Base-by-base conservation (phyloP, 2,797 vertebrate genomes). In the Ambastaia sidthimunki region DNA sequence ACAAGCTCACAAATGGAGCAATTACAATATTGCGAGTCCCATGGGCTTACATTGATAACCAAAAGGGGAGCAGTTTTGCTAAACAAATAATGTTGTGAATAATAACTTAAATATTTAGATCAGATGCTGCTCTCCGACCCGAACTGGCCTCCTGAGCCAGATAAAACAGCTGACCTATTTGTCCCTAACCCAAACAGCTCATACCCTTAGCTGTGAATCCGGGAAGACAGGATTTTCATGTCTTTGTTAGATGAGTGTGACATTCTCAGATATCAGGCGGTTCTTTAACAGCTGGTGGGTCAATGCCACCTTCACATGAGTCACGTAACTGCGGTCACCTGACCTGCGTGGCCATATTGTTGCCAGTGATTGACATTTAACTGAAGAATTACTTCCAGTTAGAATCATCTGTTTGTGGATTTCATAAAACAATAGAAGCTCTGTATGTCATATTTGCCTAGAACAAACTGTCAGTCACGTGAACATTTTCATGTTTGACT, bases 261-360 rank as follows among this genome's bases (percentile, higher is more conserved):
- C 71, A 74, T 82, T 74, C 83, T 82, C 76, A 11, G 31, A 76
- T 84, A 82, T 82, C 83, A 82, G 67, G 63, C 71, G 54, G 59
- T 74, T 55, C 54, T 65, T 62, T 23, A 72, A 60, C 76, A 84
- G 72, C 83, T 82, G 80, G 76, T 76, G 76, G 72, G 62, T 74
- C 41, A 68, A 65, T 72, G 76, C 52, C 76, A 80, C 71, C 68
- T 65, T 72, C 23, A 57, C 57, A 74, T 71, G 76, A 34, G 59
- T 83, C 76, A 79, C 21, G 16, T 68, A 59, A 7, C 52, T 5
- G 18, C 59, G 62, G 71, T 82, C 80, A 84, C 80, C 76, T 82
- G 80, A 82, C 80, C 23, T 74, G 57, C 48, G 66, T 66, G 59
- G 18, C 0, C 19, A 47, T 68, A 69, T 78, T 78, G 76, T 82